These are phyloP conservation scores for Ploceus nigricollis DNA, from an alignment of 2,113 vertebrate genomes.

Conservation along the genomic window DNA sequence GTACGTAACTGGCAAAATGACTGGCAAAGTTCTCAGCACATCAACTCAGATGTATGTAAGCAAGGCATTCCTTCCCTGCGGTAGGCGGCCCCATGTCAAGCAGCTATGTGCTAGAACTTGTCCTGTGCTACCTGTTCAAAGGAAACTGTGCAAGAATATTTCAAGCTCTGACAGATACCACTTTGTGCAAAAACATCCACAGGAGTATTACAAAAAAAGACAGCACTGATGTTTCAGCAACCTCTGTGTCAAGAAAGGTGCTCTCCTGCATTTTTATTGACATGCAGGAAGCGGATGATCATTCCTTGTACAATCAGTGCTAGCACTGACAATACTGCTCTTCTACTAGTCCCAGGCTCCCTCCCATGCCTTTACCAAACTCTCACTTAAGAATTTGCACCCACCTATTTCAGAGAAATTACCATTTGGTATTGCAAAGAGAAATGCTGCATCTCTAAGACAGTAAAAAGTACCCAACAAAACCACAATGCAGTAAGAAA, in stretches of 20 bases:
- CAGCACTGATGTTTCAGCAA: constrained; percentile 46
- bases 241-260: constrained; percentile 33
- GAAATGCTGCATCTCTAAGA: not conserved
- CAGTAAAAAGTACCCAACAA: not conserved
- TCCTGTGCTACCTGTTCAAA: constrained; percentile 60
- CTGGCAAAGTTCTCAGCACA: constrained; percentile 11
- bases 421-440: not conserved
- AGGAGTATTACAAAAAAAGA: constrained; percentile 33
- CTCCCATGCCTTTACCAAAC: not conserved
- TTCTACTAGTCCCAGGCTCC: not conserved
- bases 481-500: not conserved
- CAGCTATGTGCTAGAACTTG: constrained; percentile 44
- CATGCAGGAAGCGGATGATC: not conserved
- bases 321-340: not conserved
- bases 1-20: not conserved
- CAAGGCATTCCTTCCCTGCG: not conserved
- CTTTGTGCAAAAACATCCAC: constrained; percentile 55
- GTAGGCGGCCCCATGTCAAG: constrained; percentile 15
- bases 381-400: not conserved
- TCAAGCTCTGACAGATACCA: constrained; percentile 54
- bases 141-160: constrained; percentile 24
- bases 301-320: not conserved
- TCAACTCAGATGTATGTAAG: not conserved
- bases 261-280: constrained; percentile 47
- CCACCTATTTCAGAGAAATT: not conserved